Conservation (phyloP, 2,113 vertebrate species). For the Ptyas mucosa region DNA sequence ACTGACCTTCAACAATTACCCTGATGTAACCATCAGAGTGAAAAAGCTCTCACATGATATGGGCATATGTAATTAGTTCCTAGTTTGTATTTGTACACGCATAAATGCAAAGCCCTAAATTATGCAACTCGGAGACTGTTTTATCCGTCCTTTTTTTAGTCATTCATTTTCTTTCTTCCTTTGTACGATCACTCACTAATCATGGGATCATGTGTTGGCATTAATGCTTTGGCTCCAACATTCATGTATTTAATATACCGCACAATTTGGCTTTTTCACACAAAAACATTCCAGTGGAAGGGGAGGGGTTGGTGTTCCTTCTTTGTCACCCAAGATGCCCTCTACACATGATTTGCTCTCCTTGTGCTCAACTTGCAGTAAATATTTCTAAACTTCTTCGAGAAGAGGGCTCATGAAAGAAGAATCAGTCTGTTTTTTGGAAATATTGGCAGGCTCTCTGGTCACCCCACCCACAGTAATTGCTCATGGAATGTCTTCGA, state of each 20-base stretch:
- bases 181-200: neutral
- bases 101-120: neutral
- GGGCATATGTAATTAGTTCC: neutral
- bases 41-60: neutral
- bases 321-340: neutral
- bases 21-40: neutral
- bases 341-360: neutral
- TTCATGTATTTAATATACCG: neutral
- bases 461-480: conserved; percentile 12
- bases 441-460: neutral
- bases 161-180: neutral
- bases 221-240: neutral
- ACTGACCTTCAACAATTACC: neutral
- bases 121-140: neutral
- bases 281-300: neutral
- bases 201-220: neutral
- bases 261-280: neutral
- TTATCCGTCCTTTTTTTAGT: neutral
- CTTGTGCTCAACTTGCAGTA: neutral
- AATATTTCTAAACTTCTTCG: neutral
- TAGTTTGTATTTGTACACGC: neutral
- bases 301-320: neutral
- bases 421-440: conserved; percentile 7
- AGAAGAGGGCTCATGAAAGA: neutral
- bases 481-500: conserved; percentile 26